Conservation (phyloP, 2,797 vertebrate genomes). For the Sarcoramphus papa region DNA sequence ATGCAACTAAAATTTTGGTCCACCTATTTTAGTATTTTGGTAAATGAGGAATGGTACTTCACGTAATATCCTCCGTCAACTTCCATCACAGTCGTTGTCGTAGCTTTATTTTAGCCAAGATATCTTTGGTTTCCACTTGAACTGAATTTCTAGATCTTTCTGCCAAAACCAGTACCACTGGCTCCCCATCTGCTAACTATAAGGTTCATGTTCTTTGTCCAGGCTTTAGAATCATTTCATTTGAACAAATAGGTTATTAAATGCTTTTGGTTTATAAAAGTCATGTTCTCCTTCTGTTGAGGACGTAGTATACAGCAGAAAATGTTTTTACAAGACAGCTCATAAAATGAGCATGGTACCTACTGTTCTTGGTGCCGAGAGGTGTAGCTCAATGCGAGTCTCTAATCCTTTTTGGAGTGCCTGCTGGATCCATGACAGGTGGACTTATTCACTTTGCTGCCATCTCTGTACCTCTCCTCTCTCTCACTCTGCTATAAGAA, state of each 20-base stretch:
- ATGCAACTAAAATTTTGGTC: background rate
- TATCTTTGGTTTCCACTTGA: background rate
- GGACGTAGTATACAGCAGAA: background rate
- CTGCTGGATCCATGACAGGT: background rate
- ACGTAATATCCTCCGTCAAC: background rate
- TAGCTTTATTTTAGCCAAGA: background rate
- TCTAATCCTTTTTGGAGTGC: background rate
- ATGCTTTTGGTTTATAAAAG: background rate
- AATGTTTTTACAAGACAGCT: background rate
- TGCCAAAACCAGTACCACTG: background rate
- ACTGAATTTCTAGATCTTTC: background rate
- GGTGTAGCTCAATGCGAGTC: background rate
- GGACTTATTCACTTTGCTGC: background rate
- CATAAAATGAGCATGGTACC: background rate
- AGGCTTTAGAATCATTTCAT: background rate
- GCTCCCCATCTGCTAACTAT: background rate
- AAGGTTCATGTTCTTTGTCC: background rate
- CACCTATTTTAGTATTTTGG: background rate
- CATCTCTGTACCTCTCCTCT: background rate
- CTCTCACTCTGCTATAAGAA: background rate
- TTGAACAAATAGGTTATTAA: background rate
- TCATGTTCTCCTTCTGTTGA: background rate
- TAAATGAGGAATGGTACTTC: background rate
- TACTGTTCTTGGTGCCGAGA: background rate
- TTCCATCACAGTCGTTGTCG: background rate